Conservation (phyloP, 1,140 invertebrate genomes). For the Octopus bimaculoides region DNA sequence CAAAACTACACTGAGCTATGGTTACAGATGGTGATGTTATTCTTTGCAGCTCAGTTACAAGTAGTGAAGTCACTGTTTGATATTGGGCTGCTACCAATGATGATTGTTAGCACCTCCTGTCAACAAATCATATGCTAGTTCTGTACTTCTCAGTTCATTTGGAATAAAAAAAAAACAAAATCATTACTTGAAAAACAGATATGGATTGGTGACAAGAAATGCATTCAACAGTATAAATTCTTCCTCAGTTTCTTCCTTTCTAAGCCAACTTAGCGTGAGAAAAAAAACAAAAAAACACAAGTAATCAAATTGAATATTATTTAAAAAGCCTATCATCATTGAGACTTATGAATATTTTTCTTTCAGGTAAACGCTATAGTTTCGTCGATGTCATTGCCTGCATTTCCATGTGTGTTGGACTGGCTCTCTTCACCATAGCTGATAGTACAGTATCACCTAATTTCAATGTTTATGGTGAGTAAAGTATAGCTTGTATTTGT, state of each 20-base stretch:
- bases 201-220: no score
- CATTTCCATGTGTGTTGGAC: conserved; percentile 82
- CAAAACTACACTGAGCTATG: no score
- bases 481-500: background rate
- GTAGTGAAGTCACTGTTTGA: no score
- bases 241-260: background rate
- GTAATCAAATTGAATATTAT: background rate
- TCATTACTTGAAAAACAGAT: no score
- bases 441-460: conserved; percentile 86
- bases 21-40: no score
- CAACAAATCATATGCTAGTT: no score
- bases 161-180: no score
- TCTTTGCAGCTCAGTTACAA: no score
- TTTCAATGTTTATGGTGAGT: conserved; percentile 69
- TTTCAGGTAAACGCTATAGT: conserved; percentile 73
- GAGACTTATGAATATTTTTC: conserved; percentile 16
- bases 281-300: background rate
- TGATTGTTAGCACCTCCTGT: no score
- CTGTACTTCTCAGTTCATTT: no score
- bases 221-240: no score
- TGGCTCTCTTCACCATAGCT: conserved; percentile 88
- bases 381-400: conserved; percentile 81
- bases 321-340: background rate
- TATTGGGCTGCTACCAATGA: no score
- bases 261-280: background rate